phyloP scores from a whole-genome alignment of 2,113 vertebrate genomes.

The Donacobius atricapilla region DNA sequence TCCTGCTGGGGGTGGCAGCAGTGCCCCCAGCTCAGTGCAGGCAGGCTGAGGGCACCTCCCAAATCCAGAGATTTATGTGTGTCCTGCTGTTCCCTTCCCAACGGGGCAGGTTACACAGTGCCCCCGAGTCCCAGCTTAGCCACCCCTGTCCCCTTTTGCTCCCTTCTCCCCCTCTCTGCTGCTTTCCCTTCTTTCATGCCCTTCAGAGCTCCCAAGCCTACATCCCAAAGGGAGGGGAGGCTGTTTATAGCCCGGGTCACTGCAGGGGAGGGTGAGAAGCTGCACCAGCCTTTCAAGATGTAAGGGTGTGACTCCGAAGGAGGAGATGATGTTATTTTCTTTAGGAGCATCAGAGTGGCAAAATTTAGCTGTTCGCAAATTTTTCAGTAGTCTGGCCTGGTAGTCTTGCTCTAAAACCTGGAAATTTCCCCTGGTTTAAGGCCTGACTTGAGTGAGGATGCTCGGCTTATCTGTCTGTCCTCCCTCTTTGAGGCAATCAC shows the following conservation, averaged over 20 bases:
- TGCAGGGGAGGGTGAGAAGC: background rate
- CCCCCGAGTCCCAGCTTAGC: rapidly evolving
- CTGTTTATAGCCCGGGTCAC: background rate
- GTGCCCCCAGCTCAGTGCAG: background rate
- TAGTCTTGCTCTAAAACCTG: background rate
- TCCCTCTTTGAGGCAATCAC: background rate
- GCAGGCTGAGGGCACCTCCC: background rate
- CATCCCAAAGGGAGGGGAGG: background rate
- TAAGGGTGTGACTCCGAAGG: background rate
- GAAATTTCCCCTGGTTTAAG: background rate
- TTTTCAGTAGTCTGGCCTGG: background rate
- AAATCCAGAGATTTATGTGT: rapidly evolving
- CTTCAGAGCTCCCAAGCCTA: background rate
- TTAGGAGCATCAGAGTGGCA: background rate
- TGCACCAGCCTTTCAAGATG: background rate
- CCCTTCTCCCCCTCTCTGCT: background rate
- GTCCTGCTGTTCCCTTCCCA: background rate
- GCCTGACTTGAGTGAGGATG: background rate
- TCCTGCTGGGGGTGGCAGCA: too few species aligned
- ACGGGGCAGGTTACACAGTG: background rate
- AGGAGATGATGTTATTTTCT: background rate
- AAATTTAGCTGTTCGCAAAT: background rate
- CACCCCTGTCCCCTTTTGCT: background rate
- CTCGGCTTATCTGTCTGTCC: background rate
- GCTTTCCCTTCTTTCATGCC: background rate